Conservation (phyloP, 2,113 vertebrate genomes). For the Coryphaenoides rupestris region DNA sequence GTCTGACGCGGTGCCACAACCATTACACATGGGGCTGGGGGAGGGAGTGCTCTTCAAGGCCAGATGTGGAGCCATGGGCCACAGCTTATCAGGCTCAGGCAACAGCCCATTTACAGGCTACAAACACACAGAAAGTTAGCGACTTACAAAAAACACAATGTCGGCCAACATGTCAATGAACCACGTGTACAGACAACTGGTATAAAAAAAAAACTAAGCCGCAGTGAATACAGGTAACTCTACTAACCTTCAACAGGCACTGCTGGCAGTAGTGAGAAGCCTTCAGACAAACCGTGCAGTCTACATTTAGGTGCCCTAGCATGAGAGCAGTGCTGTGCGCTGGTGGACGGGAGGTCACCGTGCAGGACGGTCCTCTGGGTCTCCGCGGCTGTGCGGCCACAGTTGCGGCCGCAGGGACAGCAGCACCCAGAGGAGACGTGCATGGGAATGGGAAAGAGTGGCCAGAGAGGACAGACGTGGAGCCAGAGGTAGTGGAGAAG, state of each 20-base stretch:
- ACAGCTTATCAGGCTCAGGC: slow-evolving; percentile 80
- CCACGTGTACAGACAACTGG: background rate
- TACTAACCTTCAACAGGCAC: slow-evolving; percentile 92
- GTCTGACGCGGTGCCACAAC: slow-evolving; percentile 85
- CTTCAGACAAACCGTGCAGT: slow-evolving; percentile 83
- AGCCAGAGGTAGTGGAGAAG: slow-evolving; percentile 38
- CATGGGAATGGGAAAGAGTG: slow-evolving; percentile 34
- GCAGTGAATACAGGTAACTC: slow-evolving; percentile 28
- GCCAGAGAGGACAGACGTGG: slow-evolving; percentile 46
- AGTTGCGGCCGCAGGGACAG: slow-evolving; percentile 80
- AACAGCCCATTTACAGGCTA: slow-evolving; percentile 80
- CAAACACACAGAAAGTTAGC: slow-evolving; percentile 25
- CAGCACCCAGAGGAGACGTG: slow-evolving; percentile 70
- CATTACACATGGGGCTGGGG: slow-evolving; percentile 86
- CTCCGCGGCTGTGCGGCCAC: slow-evolving; percentile 72
- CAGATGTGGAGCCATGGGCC: slow-evolving; percentile 86
- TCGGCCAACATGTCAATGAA: background rate
- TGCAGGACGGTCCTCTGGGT: slow-evolving; percentile 71
- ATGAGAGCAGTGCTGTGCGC: slow-evolving; percentile 83
- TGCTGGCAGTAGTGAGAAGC: slow-evolving; percentile 88
- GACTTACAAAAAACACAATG: background rate
- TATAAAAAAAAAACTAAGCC: slow-evolving; percentile 9
- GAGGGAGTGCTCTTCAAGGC: slow-evolving; percentile 72
- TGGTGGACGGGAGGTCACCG: slow-evolving; percentile 69
- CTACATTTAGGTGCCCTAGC: slow-evolving; percentile 85